A percentile compares a stretch with the other conserved stretches of the same genome.
phyloP scores from a whole-genome alignment of 2,797 vertebrate species.

The Bryconaethiops microstoma region DNA sequence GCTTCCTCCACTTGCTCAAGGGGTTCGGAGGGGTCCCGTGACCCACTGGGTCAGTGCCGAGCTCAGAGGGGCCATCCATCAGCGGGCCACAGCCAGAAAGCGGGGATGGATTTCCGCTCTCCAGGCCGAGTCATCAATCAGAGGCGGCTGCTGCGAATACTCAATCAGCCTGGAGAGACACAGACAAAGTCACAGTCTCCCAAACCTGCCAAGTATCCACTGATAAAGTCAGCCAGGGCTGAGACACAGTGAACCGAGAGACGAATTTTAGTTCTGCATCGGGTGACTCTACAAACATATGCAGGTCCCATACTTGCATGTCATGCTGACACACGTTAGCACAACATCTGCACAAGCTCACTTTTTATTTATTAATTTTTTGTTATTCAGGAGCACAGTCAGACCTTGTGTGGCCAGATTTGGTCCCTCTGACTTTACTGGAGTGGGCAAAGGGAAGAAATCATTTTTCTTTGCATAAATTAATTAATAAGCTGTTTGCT shows the following conservation, averaged over 20 bases:
- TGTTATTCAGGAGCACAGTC: no score
- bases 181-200: constrained; percentile 67
- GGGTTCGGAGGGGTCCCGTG: constrained; percentile 63
- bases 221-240: constrained; percentile 39
- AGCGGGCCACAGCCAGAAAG: constrained; percentile 67
- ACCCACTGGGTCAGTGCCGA: constrained; percentile 73
- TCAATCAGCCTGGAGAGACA: constrained; percentile 71
- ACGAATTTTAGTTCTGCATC: neutral
- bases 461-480: no score
- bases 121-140: constrained; percentile 78
- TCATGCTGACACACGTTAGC: no score
- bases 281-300: neutral
- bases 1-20: constrained; percentile 29
- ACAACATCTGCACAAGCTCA: no score
- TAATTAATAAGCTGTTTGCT: no score
- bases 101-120: constrained; percentile 77
- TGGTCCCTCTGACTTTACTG: no score
- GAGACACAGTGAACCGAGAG: neutral
- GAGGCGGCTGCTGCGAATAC: constrained; percentile 70
- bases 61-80: constrained; percentile 77
- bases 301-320: no score
- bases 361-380: no score
- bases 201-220: constrained; percentile 50
- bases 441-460: no score
- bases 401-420: no score